Evolutionary conservation across 2,888 invertebrate species (phyloP).

Genomic region (Heteromyza rotundicornis): DNA sequence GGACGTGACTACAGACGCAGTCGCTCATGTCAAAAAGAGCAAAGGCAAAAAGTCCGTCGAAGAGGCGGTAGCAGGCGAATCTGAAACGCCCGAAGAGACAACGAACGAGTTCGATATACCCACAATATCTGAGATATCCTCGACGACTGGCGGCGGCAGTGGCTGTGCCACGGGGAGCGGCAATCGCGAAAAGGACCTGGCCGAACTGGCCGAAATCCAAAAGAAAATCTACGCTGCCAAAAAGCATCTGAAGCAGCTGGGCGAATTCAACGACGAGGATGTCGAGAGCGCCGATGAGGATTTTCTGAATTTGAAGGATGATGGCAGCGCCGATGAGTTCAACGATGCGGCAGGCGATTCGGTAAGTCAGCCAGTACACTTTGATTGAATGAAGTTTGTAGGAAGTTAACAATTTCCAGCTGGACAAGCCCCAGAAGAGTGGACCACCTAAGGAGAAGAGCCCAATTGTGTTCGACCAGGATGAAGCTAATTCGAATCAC

Average conservation of each 20-base stretch:
- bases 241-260: slow-evolving; percentile 64
- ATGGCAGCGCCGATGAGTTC: slow-evolving; percentile 64
- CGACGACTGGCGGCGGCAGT: slow-evolving; percentile 42
- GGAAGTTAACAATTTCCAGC: slow-evolving; percentile 9
- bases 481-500: neutral
- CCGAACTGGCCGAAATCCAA: slow-evolving; percentile 67
- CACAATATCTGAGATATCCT: slow-evolving; percentile 62
- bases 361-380: too few relatives aligned
- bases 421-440: slow-evolving; percentile 17
- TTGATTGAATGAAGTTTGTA: too few relatives aligned
- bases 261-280: slow-evolving; percentile 54
- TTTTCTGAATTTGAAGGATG: slow-evolving; percentile 70
- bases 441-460: slow-evolving; percentile 44
- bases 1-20: slow-evolving; percentile 43
- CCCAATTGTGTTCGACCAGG: slow-evolving; percentile 54
- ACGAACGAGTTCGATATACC: slow-evolving; percentile 65
- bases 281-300: slow-evolving; percentile 71
- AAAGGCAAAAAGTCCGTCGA: slow-evolving; percentile 39
- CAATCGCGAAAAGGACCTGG: slow-evolving; percentile 62
- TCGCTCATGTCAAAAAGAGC: slow-evolving; percentile 51
- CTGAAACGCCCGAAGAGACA: slow-evolving; percentile 39
- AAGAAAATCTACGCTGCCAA: slow-evolving; percentile 69
- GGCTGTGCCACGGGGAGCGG: slow-evolving; percentile 27
- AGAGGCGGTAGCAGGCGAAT: slow-evolving; percentile 15
- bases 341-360: slow-evolving; percentile 41